Conservation (phyloP, 2,888 invertebrate species). For the Calameuta pallipes region DNA sequence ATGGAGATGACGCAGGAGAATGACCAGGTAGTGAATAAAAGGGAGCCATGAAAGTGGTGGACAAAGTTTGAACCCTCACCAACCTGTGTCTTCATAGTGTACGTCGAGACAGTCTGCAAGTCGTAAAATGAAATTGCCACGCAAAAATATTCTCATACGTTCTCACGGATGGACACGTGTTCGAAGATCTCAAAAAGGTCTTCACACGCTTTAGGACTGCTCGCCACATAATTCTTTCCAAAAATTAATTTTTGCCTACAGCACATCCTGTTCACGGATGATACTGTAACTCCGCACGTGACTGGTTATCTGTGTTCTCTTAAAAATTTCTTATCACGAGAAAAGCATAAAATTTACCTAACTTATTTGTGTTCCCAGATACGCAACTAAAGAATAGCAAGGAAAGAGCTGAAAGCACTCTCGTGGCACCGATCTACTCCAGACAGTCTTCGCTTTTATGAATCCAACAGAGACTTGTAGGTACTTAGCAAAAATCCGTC, state of each 20-base stretch:
- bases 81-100: background rate
- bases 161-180: conserved; percentile 1
- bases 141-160: conserved; percentile 1
- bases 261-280: background rate
- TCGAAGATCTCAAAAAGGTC: background rate
- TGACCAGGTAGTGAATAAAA: background rate
- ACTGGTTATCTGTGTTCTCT: background rate
- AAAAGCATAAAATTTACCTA: background rate
- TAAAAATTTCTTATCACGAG: background rate
- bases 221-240: background rate
- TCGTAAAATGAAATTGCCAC: conserved; percentile 5
- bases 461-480: conserved; percentile 1
- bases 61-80: background rate
- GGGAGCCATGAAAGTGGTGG: background rate
- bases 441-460: conserved; percentile 9
- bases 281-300: background rate
- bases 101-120: conserved; percentile 2
- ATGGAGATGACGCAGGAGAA: background rate
- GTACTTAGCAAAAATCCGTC: conserved; percentile 9
- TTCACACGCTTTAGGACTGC: background rate
- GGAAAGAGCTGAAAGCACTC: conserved; percentile 5
- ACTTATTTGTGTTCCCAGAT: background rate
- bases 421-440: conserved; percentile 3
- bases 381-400: background rate
- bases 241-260: background rate